These are phyloP conservation scores for Psix sp. DNA, from an alignment of 1,140 invertebrate genomes.

Conservation along the genomic window DNA sequence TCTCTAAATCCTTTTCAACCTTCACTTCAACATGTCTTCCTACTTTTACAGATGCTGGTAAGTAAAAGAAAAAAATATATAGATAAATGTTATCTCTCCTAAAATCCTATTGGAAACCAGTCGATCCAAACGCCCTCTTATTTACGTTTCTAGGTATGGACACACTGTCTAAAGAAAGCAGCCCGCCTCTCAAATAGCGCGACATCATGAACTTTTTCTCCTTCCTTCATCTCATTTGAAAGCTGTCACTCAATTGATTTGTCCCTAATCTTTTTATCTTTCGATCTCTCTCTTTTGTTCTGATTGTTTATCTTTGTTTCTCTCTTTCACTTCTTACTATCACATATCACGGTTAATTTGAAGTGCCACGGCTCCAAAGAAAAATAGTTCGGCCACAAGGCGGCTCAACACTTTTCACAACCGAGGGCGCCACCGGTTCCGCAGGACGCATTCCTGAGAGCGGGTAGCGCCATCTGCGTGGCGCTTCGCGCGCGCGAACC, in stretches of 20 bases:
- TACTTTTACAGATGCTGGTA: conserved; percentile 44
- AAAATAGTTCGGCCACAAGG: conserved; percentile 13
- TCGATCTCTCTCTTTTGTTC: background rate
- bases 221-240: conserved; percentile 35
- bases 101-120: conserved; percentile 64
- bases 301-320: background rate
- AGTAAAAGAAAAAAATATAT: conserved; percentile 17
- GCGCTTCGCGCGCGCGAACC: conserved; percentile 66
- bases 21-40: background rate
- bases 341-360: too few relatives aligned
- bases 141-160: conserved; percentile 76
- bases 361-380: conserved; percentile 9
- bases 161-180: conserved; percentile 71
- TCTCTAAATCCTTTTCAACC: background rate
- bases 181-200: conserved; percentile 73
- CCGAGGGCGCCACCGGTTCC: conserved; percentile 52
- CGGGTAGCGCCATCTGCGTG: conserved; percentile 55
- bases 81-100: conserved; percentile 6
- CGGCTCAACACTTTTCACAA: conserved; percentile 7
- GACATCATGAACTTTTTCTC: conserved; percentile 55
- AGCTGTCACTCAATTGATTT: too few relatives aligned
- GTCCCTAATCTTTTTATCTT: background rate
- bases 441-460: conserved; percentile 71
- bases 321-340: background rate
- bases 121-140: conserved; percentile 72